Conservation (phyloP, 1,140 invertebrate genomes). For the Drosophila miranda region DNA sequence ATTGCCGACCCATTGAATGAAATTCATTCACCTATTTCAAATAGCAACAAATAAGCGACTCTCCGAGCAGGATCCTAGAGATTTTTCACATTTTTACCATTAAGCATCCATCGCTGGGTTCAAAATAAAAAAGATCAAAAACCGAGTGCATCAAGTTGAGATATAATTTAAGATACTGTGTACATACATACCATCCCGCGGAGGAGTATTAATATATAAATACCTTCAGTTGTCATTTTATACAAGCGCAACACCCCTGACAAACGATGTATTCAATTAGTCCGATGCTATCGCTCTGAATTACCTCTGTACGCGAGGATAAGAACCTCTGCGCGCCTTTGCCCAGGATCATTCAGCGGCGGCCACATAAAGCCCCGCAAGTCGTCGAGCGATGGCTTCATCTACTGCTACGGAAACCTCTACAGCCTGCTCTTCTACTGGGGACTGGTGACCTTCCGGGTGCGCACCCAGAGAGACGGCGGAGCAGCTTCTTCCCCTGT, state of each 20-base stretch:
- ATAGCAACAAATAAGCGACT: constrained; percentile 55
- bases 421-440: constrained; percentile 50
- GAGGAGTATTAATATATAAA: too few relatives aligned
- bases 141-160: too few relatives aligned
- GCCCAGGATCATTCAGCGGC: not conserved
- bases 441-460: constrained; percentile 52
- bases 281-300: constrained; percentile 44
- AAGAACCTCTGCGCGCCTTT: constrained; percentile 27
- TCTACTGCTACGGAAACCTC: constrained; percentile 52
- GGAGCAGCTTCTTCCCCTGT: constrained; percentile 21
- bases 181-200: not conserved
- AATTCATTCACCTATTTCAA: constrained; percentile 76
- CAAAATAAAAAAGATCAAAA: too few relatives aligned
- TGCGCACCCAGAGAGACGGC: constrained; percentile 15
- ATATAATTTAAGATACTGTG: too few relatives aligned
- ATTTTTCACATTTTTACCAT: constrained; percentile 39
- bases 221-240: too few relatives aligned
- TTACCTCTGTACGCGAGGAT: constrained; percentile 36
- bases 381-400: constrained; percentile 25
- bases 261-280: constrained; percentile 50
- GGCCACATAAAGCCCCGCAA: constrained; percentile 6
- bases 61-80: constrained; percentile 15
- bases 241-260: not conserved
- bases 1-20: constrained; percentile 67
- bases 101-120: constrained; percentile 11